phyloP scores from a whole-genome alignment of 2,888 invertebrate species.

The Hartigia nigra region DNA sequence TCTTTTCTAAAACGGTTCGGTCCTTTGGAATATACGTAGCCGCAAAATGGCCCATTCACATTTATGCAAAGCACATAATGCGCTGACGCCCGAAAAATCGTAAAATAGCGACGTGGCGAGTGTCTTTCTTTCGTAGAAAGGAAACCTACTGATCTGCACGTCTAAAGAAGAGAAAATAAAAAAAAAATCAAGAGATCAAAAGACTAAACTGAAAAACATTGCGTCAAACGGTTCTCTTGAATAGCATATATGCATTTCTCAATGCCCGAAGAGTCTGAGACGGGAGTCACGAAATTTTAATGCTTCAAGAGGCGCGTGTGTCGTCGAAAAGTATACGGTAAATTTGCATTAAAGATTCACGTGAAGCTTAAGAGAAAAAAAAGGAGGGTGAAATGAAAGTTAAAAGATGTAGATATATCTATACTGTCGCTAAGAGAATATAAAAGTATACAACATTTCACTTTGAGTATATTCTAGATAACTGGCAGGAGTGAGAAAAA shows the following conservation, averaged over 20 bases:
- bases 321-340: slow-evolving; percentile 20
- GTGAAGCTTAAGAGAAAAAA: not conserved
- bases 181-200: not conserved
- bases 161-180: not conserved
- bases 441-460: not conserved
- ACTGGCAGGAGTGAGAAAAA: not conserved
- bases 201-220: not conserved
- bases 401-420: not conserved
- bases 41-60: not conserved
- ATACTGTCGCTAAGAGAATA: not conserved
- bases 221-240: not conserved
- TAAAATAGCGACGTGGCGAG: not conserved
- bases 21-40: not conserved
- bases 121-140: not conserved
- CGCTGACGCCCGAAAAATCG: not conserved
- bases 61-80: not conserved
- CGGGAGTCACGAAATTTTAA: slow-evolving; percentile 32
- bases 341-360: not conserved
- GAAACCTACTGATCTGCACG: not conserved
- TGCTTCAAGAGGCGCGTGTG: slow-evolving; percentile 19
- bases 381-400: not conserved
- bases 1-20: not conserved
- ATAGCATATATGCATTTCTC: slow-evolving; percentile 12
- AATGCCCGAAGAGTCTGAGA: slow-evolving; percentile 22
- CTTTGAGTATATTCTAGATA: not conserved